A percentile compares a stretch with the other conserved stretches of the same genome.
phyloP scores from a whole-genome alignment of 2,113 vertebrate species.

The Chlorodrepanis virens region DNA sequence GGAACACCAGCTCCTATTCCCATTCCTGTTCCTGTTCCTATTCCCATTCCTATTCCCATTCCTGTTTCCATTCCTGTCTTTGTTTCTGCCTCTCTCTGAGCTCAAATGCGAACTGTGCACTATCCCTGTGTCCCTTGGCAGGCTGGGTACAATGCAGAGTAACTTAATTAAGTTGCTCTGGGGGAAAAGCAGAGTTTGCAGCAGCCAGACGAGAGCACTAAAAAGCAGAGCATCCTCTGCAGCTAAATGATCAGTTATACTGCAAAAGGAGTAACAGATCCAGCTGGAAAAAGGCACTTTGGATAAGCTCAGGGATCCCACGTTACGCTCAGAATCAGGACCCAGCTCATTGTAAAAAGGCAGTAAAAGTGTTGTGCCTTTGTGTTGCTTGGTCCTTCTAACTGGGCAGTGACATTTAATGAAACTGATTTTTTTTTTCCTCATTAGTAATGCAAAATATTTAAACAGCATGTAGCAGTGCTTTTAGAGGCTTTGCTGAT shows the following conservation, averaged over 20 bases:
- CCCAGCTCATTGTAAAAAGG: too few relatives aligned
- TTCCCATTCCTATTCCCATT: background rate
- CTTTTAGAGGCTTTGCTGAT: background rate
- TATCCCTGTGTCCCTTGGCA: background rate
- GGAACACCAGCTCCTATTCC: background rate
- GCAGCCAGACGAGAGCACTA: background rate
- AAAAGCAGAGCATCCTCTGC: background rate
- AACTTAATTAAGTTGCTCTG: background rate
- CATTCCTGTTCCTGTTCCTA: fast-evolving
- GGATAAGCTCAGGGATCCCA: background rate
- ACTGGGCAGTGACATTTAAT: background rate
- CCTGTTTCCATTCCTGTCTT: too few relatives aligned
- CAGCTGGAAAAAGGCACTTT: background rate
- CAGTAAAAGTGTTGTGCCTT: background rate
- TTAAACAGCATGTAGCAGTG: background rate
- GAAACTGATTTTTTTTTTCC: background rate
- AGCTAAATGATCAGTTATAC: background rate
- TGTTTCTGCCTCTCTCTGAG: background rate
- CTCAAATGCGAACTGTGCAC: background rate
- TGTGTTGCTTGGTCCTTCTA: background rate
- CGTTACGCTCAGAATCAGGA: background rate
- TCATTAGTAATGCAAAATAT: background rate
- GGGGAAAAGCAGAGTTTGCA: background rate
- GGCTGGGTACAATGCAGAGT: background rate
- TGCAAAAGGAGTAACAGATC: background rate